Conservation (phyloP, 2,797 vertebrate genomes). For the Dendrocincla fuliginosa region DNA sequence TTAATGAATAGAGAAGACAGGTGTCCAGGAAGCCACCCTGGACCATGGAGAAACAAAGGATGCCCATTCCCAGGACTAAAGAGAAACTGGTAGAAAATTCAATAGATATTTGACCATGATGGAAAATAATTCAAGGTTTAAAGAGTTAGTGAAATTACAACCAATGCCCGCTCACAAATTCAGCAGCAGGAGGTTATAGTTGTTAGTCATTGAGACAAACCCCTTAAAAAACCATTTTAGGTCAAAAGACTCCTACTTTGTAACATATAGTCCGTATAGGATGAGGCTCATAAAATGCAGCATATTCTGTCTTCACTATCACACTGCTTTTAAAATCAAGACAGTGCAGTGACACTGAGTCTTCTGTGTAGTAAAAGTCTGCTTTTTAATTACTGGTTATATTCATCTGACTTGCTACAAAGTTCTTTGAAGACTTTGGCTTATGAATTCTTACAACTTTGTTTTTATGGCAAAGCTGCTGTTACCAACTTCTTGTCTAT, state of each 20-base stretch:
- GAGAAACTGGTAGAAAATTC: neutral
- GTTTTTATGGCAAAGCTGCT: neutral
- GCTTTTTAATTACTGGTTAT: neutral
- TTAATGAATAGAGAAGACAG: neutral
- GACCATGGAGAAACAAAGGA: neutral
- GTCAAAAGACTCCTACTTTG: neutral
- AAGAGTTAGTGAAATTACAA: neutral
- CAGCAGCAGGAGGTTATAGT: neutral
- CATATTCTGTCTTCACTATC: neutral
- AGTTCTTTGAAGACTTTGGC: neutral
- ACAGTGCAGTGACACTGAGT: neutral
- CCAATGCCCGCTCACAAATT: accelerated
- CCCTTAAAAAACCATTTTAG: neutral
- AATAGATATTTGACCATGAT: neutral
- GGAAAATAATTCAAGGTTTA: neutral
- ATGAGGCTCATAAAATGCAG: neutral
- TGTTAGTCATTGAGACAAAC: neutral
- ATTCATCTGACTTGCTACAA: neutral
- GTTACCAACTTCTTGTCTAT: neutral
- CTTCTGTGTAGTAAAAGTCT: neutral
- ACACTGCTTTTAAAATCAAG: neutral
- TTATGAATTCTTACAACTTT: neutral
- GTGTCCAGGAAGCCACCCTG: neutral
- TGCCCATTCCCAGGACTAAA: neutral
- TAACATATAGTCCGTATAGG: neutral